Evolutionary conservation across 2,888 invertebrate genomes (phyloP), one percentile per base, ranked within the genome.

Genomic region (Sturmia bella): DNA sequence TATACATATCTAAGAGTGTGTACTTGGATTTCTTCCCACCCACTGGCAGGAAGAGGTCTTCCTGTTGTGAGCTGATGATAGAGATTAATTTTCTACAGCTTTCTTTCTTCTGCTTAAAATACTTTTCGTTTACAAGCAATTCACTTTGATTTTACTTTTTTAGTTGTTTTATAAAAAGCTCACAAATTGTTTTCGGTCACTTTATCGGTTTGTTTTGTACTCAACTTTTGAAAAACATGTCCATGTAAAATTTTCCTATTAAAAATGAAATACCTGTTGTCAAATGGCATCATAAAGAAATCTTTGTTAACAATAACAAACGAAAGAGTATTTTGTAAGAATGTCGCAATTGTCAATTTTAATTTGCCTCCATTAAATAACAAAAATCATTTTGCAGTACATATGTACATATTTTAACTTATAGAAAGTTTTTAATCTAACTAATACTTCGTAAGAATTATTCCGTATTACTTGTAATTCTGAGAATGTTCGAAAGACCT

Each of bases 91-190:
- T 70, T 24, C 64, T 72, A 45, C 39, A 54, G 59, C 64, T 77
- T 73, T 70, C 17, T 24, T 76, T 61, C 45, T 72, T 59, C 66
- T 45, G 54, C 61, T 77, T 70, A 41, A 82, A 84, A 81, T 73
- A 43, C 73, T 69, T 77, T 77, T 77, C 77, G 69, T 77, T 77
- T 74, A 73, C 77, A 83, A 84, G 83, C 84, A 84, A 84, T 85
- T 84, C 80, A 84, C 83, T 80, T 84, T 80, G 75, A 84, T 56
- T 81, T 83, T 80, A 50, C 43, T 43, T 37, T 12, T 15, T 45
- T 6, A 7, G 17, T 45, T 45, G 15, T 17, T 17, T 61, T 52
- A 61, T 11, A 52, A 17, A 56, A 70, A 70, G 45, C 32, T 32
- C 32, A 32, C 9, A 32, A 32, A 32, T 32, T 79, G 68, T 43